Evolutionary conservation across 2,888 invertebrate genomes (phyloP).

Genomic region (Acrobeloides nanus): DNA sequence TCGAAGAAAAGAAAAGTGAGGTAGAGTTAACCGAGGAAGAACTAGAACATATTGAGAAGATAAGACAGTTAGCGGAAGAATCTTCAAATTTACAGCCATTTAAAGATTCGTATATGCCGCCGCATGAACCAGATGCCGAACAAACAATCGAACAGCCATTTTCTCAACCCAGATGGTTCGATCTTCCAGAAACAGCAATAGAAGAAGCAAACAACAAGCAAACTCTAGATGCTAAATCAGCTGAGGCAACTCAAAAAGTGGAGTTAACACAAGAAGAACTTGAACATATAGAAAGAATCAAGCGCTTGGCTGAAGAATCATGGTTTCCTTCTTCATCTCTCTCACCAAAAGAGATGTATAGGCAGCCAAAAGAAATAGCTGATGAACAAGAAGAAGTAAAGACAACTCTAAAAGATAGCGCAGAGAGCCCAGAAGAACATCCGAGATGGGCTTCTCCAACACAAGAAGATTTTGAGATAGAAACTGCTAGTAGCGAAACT

Average conservation of each 20-base stretch:
- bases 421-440: too few species aligned
- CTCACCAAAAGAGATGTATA: slow-evolving; percentile 5
- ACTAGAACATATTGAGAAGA: background rate
- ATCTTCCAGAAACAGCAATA: background rate
- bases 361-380: too few species aligned
- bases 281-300: slow-evolving; percentile 21
- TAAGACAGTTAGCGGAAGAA: background rate
- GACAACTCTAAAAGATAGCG: too few species aligned
- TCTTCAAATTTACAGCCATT: too few species aligned
- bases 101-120: too few species aligned
- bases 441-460: slow-evolving; percentile 8
- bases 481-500: too few species aligned
- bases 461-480: too few species aligned
- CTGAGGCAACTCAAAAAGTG: slow-evolving; percentile 11
- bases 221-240: slow-evolving; percentile 5
- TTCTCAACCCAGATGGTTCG: slow-evolving; percentile 4
- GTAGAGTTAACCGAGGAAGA: slow-evolving; percentile 17
- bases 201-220: background rate
- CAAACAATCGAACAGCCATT: slow-evolving; percentile 1
- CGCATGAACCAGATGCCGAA: slow-evolving; percentile 1
- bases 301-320: slow-evolving; percentile 14
- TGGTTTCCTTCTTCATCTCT: too few species aligned
- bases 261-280: slow-evolving; percentile 24
- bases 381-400: too few species aligned
- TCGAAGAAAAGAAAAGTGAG: background rate